phyloP scores from a whole-genome alignment of 2,797 vertebrate species.

The Cyclura pinguis region DNA sequence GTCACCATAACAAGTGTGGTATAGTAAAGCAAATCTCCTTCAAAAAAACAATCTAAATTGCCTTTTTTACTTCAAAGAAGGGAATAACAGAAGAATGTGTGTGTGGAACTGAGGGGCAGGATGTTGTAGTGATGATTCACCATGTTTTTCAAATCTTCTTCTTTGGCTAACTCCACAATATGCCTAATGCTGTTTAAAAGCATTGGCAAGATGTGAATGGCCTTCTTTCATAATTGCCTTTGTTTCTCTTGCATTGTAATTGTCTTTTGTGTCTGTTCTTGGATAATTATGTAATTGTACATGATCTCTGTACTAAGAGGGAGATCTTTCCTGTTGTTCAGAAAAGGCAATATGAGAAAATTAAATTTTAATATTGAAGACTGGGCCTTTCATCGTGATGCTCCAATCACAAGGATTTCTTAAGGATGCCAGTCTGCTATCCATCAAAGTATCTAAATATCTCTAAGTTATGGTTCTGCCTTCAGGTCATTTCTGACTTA shows the following conservation, averaged over 20 bases:
- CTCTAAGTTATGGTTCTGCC: not conserved
- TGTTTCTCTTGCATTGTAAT: slow-evolving; percentile 28
- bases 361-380: slow-evolving; percentile 3
- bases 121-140: not conserved
- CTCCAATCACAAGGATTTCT: not conserved
- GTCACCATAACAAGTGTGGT: not conserved
- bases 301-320: not conserved
- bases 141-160: not conserved
- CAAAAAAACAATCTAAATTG: not conserved
- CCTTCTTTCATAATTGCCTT: slow-evolving; percentile 22
- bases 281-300: slow-evolving; percentile 20
- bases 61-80: not conserved
- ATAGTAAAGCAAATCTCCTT: not conserved
- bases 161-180: not conserved
- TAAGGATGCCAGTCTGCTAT: not conserved
- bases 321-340: slow-evolving; percentile 22
- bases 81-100: not conserved
- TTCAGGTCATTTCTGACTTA: not conserved
- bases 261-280: slow-evolving; percentile 7
- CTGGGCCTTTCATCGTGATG: not conserved
- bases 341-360: slow-evolving; percentile 8
- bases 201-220: not conserved
- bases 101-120: not conserved
- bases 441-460: not conserved
- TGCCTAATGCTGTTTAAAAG: slow-evolving; percentile 10